Conservation (phyloP, 2,113 vertebrate genomes). For the Symphodus melops region DNA sequence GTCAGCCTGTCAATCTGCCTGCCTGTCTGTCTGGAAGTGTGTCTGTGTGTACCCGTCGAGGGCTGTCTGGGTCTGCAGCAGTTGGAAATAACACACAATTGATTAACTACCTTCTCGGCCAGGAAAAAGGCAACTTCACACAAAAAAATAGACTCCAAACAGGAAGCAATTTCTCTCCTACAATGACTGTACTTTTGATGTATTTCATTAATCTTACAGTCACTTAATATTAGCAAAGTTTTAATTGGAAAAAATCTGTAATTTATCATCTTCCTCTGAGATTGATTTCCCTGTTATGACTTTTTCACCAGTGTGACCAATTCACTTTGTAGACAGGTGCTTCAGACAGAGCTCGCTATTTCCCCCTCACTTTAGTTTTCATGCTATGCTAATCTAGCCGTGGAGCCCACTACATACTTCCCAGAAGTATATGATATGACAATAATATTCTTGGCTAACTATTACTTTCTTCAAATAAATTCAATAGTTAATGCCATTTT, state of each 20-base stretch:
- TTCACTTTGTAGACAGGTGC: too few species aligned
- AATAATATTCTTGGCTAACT: too few species aligned
- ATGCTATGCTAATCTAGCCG: too few species aligned
- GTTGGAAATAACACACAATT: constrained; percentile 68
- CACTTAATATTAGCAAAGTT: background rate
- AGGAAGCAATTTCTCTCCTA: background rate
- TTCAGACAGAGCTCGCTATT: too few species aligned
- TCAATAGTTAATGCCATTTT: too few species aligned
- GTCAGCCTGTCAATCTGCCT: constrained; percentile 40
- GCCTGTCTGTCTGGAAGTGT: constrained; percentile 39
- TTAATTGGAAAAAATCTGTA: background rate
- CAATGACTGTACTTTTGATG: constrained; percentile 6
- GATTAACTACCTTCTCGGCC: constrained; percentile 71
- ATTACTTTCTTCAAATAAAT: too few species aligned
- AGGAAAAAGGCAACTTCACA: constrained; percentile 44
- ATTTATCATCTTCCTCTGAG: background rate
- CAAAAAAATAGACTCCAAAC: constrained; percentile 39
- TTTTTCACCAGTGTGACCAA: too few species aligned
- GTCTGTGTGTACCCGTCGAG: constrained; percentile 24
- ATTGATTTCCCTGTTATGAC: too few species aligned
- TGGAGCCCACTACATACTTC: too few species aligned
- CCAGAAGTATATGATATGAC: too few species aligned
- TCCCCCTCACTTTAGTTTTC: too few species aligned
- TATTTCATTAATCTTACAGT: background rate
- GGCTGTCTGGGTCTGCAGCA: constrained; percentile 53